A percentile compares a stretch with the other conserved stretches of the same genome.
Evolutionary conservation across 2,113 vertebrate genomes (phyloP).

Genomic region (Entosphenus tridentatus): DNA sequence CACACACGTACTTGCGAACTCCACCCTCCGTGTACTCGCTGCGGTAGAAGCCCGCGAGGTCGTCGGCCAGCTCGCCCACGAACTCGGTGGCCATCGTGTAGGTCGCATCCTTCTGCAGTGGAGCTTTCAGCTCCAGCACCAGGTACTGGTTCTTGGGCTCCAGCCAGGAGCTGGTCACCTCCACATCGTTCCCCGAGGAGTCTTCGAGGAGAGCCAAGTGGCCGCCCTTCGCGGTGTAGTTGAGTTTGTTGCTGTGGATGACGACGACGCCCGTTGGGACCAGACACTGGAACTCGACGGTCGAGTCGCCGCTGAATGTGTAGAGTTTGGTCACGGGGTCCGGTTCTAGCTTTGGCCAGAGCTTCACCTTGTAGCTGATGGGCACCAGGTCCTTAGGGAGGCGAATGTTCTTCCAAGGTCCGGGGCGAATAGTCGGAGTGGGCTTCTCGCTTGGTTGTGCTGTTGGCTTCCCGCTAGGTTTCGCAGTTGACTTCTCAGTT

Average conservation of each 20-base stretch:
- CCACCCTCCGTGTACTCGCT: conserved; percentile 44
- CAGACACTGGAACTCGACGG: conserved; percentile 32
- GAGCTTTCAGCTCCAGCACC: conserved; percentile 29
- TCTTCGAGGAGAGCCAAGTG: background rate
- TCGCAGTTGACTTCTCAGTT: too few species aligned
- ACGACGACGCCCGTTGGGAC: conserved; percentile 36
- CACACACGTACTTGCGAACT: conserved; percentile 25
- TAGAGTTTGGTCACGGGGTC: conserved; percentile 38
- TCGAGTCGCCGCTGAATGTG: conserved; percentile 40
- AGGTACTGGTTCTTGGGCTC: conserved; percentile 40
- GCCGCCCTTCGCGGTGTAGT: conserved; percentile 19
- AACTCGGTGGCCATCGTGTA: conserved; percentile 39
- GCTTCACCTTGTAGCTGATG: conserved; percentile 18
- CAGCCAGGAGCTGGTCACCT: conserved; percentile 6
- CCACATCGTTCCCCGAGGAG: background rate
- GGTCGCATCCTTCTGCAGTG: too few species aligned
- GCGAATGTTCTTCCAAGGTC: conserved; percentile 18
- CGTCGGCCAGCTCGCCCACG: conserved; percentile 46
- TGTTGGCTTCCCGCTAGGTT: too few species aligned
- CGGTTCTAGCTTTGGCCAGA: conserved; percentile 21
- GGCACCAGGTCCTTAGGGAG: conserved; percentile 36
- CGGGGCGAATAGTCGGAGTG: too few species aligned
- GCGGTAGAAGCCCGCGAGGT: conserved; percentile 68
- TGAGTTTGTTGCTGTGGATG: conserved; percentile 63
- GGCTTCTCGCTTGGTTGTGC: too few species aligned